phyloP scores from a whole-genome alignment of 2,113 vertebrate species.

The Seriola aureovittata region DNA sequence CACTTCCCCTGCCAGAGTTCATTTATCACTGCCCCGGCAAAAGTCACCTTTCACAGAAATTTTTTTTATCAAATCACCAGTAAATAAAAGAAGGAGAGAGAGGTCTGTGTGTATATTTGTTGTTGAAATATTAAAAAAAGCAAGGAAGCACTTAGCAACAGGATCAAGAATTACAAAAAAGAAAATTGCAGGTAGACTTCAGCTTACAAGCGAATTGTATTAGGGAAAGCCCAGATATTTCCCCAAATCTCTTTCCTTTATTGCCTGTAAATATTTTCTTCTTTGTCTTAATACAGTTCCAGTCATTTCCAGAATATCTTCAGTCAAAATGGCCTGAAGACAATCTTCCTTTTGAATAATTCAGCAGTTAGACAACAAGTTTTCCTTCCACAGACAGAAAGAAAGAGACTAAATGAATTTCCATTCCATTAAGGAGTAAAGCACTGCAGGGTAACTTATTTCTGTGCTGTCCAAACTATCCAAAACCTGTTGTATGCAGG shows the following conservation, averaged over 20 bases:
- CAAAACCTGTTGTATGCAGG: neutral
- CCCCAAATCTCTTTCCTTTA: constrained; percentile 18
- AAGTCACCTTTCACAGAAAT: constrained; percentile 64
- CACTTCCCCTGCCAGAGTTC: constrained; percentile 53
- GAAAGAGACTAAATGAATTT: constrained; percentile 29
- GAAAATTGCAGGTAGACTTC: constrained; percentile 9
- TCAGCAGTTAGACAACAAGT: constrained; percentile 54
- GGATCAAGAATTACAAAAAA: neutral
- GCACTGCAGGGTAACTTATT: neutral
- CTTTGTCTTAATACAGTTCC: constrained; percentile 1
- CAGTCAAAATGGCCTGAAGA: constrained; percentile 37
- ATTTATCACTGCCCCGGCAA: constrained; percentile 58
- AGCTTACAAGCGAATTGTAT: constrained; percentile 7
- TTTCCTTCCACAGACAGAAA: constrained; percentile 27
- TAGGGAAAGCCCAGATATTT: constrained; percentile 14
- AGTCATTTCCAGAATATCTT: constrained; percentile 43
- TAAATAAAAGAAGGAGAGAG: constrained; percentile 61
- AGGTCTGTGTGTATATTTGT: constrained; percentile 7
- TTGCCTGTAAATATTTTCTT: constrained; percentile 16
- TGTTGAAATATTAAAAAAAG: neutral
- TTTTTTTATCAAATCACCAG: constrained; percentile 26
- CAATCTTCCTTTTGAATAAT: constrained; percentile 68
- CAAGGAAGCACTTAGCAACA: neutral
- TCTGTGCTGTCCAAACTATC: neutral
- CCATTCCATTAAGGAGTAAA: neutral